These are phyloP conservation scores for Enteromius radiatus DNA, from an alignment of 2,797 vertebrate genomes.

Conservation along the genomic window DNA sequence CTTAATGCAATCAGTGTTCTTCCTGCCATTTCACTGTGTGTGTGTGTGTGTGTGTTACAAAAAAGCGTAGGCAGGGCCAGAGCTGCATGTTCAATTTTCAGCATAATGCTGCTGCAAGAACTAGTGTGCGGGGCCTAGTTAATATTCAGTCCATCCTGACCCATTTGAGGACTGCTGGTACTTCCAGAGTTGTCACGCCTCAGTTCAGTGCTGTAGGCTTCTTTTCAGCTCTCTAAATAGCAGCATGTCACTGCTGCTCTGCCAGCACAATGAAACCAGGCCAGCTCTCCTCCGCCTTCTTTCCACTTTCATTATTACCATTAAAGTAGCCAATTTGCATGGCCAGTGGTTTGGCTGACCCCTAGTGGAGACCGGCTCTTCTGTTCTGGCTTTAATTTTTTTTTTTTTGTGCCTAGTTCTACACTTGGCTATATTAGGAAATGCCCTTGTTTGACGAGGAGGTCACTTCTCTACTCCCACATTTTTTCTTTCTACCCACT, in stretches of 20 bases:
- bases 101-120: slow-evolving; percentile 26
- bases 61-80: slow-evolving; percentile 20
- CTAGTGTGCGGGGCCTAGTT: slow-evolving; percentile 50
- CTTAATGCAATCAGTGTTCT: slow-evolving; percentile 51
- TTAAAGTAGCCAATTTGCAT: slow-evolving; percentile 57
- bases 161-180: slow-evolving; percentile 57
- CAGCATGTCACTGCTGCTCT: slow-evolving; percentile 58
- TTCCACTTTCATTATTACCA: slow-evolving; percentile 56
- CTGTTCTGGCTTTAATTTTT: slow-evolving; percentile 27
- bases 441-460: slow-evolving; percentile 46
- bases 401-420: not conserved
- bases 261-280: slow-evolving; percentile 58
- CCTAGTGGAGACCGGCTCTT: slow-evolving; percentile 31
- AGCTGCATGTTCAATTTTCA: slow-evolving; percentile 37
- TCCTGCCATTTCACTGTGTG: slow-evolving; percentile 31
- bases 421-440: slow-evolving; percentile 22
- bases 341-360: slow-evolving; percentile 49
- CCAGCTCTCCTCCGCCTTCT: slow-evolving; percentile 54
- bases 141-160: slow-evolving; percentile 61
- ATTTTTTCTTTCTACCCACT: not conserved
- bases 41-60: slow-evolving; percentile 1
- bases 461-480: slow-evolving; percentile 23
- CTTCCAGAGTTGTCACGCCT: slow-evolving; percentile 61
- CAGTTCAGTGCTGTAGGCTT: slow-evolving; percentile 65
- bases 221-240: slow-evolving; percentile 66